Base-by-base conservation (phyloP, 2,888 invertebrate genomes). In the Phyllotreta cruciferae region DNA sequence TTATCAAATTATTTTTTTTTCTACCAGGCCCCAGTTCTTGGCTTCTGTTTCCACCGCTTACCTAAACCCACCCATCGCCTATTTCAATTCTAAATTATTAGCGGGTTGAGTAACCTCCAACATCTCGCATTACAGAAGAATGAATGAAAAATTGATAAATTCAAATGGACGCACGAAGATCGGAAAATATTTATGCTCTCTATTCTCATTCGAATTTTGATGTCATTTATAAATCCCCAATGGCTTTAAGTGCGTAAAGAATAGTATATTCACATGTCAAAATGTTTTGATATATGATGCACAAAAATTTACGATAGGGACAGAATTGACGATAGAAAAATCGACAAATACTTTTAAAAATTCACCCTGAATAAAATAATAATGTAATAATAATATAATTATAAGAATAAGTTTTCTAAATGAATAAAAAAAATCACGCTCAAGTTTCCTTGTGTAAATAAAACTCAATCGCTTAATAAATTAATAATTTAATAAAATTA, bases 181-280 rank as follows among this genome's bases (percentile, higher is more conserved):
- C 13, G 24, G 34, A 56, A 56, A 56, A 56, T 52, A 52, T 52
- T 24, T 24, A 47, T 57, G 24, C 34, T 39, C 39, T 69, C 67
- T 66, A 70, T 70, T 68, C 67, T 68, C 67, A 70, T 71, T 67
- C 70, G 63, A 67, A 70, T 69, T 70, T 70, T 62, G 69, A 56
- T 64, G 64, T 64, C 64, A 64, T 64, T 64, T 64, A 61, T 64
- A 64, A 62, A 61, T 49, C 57, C 54, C 49, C 57, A 57, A 64
- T 49, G 38, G 64, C 53, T 64, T 41, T 64, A 57, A 57, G 56
- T 57, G 56, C 49, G 38, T 49, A 57, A 57, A 57, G 36, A 57
- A 56, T 56, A 39, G 56, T 56, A 49, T 39, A 49, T 57, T 57
- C 56, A 57, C 24, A 57, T 57, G 56, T 57, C 56, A 57, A 57